Evolutionary conservation across 2,113 vertebrate species (phyloP).

Genomic region (Lynx canadensis): DNA sequence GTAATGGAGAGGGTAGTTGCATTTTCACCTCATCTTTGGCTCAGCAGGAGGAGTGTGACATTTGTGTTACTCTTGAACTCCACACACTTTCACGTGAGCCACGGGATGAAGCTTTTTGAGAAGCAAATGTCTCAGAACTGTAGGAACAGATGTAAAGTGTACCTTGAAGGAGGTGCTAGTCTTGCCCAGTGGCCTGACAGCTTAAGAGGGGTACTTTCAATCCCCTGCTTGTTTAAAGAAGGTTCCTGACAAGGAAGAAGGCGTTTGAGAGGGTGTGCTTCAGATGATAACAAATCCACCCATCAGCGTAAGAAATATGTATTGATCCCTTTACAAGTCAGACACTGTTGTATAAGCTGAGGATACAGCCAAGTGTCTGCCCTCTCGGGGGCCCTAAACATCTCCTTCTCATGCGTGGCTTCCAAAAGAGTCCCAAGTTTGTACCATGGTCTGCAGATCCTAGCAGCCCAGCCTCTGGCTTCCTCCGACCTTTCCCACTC

Average conservation of each 20-base stretch:
- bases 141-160: not conserved
- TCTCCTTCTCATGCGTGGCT: not conserved
- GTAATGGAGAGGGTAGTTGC: not conserved
- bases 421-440: not conserved
- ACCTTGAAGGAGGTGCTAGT: not conserved
- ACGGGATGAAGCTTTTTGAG: not conserved
- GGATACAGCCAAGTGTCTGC: not conserved
- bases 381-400: not conserved
- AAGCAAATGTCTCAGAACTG: not conserved
- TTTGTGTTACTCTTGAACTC: not conserved
- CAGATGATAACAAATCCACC: not conserved
- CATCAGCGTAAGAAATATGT: not conserved
- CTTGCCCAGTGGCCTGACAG: not conserved
- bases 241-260: not conserved
- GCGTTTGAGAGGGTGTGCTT: not conserved
- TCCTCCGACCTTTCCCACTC: not conserved
- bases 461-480: not conserved
- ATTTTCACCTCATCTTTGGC: not conserved
- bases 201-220: not conserved
- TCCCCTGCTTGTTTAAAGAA: not conserved
- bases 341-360: not conserved
- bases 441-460: not conserved
- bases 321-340: not conserved
- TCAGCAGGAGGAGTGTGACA: not conserved
- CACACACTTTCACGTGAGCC: not conserved